phyloP scores from a whole-genome alignment of 2,888 invertebrate species.

The Poecilus cupreus region DNA sequence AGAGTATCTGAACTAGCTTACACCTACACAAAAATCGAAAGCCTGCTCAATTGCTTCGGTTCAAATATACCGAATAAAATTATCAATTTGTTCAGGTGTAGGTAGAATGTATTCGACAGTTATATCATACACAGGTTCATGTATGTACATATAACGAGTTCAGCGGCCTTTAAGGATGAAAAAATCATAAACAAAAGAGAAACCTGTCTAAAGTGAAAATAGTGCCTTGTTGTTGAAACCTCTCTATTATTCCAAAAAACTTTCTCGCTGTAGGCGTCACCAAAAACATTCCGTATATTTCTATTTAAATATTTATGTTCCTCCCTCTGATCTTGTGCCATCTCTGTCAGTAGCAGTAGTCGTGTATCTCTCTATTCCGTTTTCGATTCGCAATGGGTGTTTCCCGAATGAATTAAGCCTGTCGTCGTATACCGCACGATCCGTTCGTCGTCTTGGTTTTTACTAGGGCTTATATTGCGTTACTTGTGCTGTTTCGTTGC shows the following conservation, averaged over 20 bases:
- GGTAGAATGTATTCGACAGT: too few species aligned
- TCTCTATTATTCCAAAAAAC: too few species aligned
- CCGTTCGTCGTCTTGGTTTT: slow-evolving; percentile 4
- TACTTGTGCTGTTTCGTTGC: slow-evolving; percentile 7
- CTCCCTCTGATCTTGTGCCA: neutral
- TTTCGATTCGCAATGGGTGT: neutral
- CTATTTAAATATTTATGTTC: slow-evolving; percentile 30
- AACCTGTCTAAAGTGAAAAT: neutral
- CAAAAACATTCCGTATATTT: slow-evolving; percentile 15
- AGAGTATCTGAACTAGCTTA: too few species aligned
- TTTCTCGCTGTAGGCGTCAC: neutral
- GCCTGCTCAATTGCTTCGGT: too few species aligned
- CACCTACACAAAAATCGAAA: too few species aligned
- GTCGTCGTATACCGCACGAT: neutral
- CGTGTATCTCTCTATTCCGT: neutral
- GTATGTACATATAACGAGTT: too few species aligned
- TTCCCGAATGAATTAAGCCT: slow-evolving; percentile 37
- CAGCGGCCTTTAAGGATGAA: neutral
- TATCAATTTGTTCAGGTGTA: too few species aligned
- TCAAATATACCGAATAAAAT: too few species aligned
- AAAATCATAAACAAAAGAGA: neutral
- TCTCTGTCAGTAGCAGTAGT: neutral
- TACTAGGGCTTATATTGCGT: slow-evolving; percentile 24
- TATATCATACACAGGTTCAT: too few species aligned
- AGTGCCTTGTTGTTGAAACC: neutral